Evolutionary conservation across 2,113 vertebrate species (phyloP).

Genomic region (Gambusia affinis): DNA sequence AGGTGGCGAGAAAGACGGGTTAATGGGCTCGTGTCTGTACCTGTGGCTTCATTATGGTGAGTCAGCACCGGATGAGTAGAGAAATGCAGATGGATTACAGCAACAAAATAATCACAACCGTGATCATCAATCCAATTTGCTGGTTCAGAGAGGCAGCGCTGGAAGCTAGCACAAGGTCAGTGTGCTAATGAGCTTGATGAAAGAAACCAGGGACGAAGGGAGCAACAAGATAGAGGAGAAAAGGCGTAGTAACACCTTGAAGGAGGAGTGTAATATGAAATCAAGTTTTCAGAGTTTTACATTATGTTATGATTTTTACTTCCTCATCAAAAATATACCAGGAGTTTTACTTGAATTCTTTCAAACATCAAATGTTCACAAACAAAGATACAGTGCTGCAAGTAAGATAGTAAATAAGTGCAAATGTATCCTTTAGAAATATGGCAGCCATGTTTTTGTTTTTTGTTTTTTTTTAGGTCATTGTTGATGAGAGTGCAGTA

Average conservation of each 20-base stretch:
- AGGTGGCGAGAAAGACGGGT: conserved; percentile 2
- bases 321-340: too few species aligned
- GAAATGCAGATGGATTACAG: conserved; percentile 46
- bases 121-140: conserved; percentile 50
- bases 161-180: conserved; percentile 38
- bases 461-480: too few species aligned
- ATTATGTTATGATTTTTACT: too few species aligned
- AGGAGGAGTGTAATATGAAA: too few species aligned
- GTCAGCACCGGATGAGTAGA: neutral
- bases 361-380: neutral
- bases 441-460: too few species aligned
- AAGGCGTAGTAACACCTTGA: neutral
- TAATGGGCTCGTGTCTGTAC: conserved; percentile 42
- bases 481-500: too few species aligned
- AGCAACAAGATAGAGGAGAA: neutral
- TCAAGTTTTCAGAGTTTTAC: too few species aligned
- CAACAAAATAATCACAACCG: conserved; percentile 43
- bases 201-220: neutral
- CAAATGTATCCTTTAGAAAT: too few species aligned
- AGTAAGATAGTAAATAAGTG: neutral
- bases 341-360: neutral
- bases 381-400: neutral
- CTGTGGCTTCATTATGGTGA: conserved; percentile 38
- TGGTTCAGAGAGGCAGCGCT: conserved; percentile 34
- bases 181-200: conserved; percentile 44